Base-by-base conservation (phyloP, 2,888 invertebrate species). In the Chloroclysta siterata region DNA sequence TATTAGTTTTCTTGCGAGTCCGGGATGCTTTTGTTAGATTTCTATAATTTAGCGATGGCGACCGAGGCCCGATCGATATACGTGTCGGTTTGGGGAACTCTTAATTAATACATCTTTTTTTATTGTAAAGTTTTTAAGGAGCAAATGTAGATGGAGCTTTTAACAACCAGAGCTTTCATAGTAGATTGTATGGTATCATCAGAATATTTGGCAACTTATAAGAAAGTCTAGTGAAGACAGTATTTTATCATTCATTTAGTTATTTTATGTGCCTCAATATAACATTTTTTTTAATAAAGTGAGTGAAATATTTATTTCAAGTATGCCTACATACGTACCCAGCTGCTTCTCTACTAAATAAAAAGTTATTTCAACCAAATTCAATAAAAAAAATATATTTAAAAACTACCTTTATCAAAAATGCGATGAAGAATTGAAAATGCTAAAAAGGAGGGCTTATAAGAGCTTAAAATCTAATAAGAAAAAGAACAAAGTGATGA, bases 1-100 rank as follows among this genome's bases (percentile, higher is more conserved):
- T 93, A 93, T 93, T 93, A 93, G 92, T 93, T 92, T 92, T 93
- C 90, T 93, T 90, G 85, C 78, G 86, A 90, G 89, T 88, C 73
- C 75, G 80, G 85, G 89, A 89, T 89, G 89, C 90, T 91, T 90
- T 92, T 92, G 92, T 92, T 91, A 83, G 91, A 92, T 92, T 92
- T 92, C 92, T 89, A 93, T 93, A 92, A 93, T 92, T 91, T 91
- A 86, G 91, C 92, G 90, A 89, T 85, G 89, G 77, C 72, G 79
- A 80, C 70, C 73, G 53, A 63, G 63, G 63, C 81, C 76, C 63
- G 73, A 85, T 85, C 85, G 82, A 85, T 85, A 84, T 74, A 74
- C 50, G 71, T 73, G 77, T 71, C 71, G 73, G 72, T 71, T 73
- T 72, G 74, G 69, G 70, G 70, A 76, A 64, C 61, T 64, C 70